Evolutionary conservation across 1,140 invertebrate genomes (phyloP), one percentile per base, ranked within the genome.

Genomic region (Drosophila ambigua): DNA sequence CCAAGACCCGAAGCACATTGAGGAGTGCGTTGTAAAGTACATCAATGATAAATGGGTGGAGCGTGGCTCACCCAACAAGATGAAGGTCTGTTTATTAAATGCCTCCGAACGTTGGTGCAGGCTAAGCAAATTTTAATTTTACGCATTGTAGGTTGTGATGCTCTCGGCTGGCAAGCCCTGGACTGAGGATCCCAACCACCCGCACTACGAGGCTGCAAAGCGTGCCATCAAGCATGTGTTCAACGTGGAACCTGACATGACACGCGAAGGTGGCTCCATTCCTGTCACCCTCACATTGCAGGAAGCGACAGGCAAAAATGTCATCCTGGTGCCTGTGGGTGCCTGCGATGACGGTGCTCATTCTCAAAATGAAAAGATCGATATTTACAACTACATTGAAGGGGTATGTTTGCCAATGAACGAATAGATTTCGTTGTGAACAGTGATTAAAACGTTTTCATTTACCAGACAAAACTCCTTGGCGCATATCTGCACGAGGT

Each of bases 301-400:
- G 92, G 95, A 98, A 92, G 94, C 96, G 2, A 98, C 97, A 51
- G 96, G 96, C 0, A 98, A 98, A 91, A 99, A 97, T 93, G 97
- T 99, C 26, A 93, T 99, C 66, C 93, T 99, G 35, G 93, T 99
- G 52, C 98, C 98, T 4, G 95, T 98, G 87, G 98, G 98, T 51
- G 95, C 95, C 72, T 96, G 95, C 62, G 98, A 99, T 92, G 98
- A 99, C 93, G 98, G 98, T 68, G 98, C 98, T 63, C 98, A 99
- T 93, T 98, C 98, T 1, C 98, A 99, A 92, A 99, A 99, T 93
- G 98, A 99, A 92, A 99, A 99, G 92, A 94, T 99, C 73, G 96
- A 99, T 93, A 93, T 96, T 59, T 93, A 94, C 53, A 99, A 99
- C 93, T 99, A 99, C 84, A 98, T 99, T 77, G 95, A 98, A 93